Evolutionary conservation across 2,113 vertebrate genomes (phyloP).

Genomic region (Syngnathus typhle): DNA sequence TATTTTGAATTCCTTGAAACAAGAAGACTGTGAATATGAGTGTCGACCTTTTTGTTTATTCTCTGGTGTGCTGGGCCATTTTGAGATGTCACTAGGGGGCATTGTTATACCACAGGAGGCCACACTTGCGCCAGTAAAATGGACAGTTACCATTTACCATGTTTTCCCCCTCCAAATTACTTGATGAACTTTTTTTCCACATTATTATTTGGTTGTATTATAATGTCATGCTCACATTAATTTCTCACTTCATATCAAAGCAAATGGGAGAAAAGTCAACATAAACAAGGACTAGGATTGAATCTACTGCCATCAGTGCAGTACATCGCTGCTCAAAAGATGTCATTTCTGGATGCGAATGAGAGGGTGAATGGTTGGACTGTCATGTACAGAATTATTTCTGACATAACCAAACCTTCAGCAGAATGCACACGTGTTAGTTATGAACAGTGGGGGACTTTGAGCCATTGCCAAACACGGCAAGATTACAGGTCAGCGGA

Average conservation of each 20-base stretch:
- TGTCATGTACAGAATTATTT: background rate
- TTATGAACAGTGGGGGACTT: conserved; percentile 18
- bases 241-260: background rate
- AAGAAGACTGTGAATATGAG: background rate
- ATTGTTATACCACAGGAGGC: conserved; percentile 58
- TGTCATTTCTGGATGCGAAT: background rate
- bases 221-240: too few relatives aligned
- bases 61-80: conserved; percentile 22
- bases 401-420: background rate
- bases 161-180: conserved; percentile 2
- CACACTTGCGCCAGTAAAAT: conserved; percentile 6
- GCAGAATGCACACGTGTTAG: conserved; percentile 21
- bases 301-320: background rate
- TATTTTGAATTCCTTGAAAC: background rate
- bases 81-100: conserved; percentile 64
- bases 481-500: conserved; percentile 44
- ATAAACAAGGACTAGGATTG: background rate
- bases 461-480: conserved; percentile 23
- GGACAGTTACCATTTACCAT: conserved; percentile 34
- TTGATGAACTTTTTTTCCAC: conserved; percentile 1
- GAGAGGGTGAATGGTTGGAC: accelerated
- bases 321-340: background rate
- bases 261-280: conserved; percentile 14
- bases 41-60: conserved; percentile 1
- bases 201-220: too few relatives aligned